Base-by-base conservation (phyloP, 2,113 vertebrate genomes). In the Chitala chitala region DNA sequence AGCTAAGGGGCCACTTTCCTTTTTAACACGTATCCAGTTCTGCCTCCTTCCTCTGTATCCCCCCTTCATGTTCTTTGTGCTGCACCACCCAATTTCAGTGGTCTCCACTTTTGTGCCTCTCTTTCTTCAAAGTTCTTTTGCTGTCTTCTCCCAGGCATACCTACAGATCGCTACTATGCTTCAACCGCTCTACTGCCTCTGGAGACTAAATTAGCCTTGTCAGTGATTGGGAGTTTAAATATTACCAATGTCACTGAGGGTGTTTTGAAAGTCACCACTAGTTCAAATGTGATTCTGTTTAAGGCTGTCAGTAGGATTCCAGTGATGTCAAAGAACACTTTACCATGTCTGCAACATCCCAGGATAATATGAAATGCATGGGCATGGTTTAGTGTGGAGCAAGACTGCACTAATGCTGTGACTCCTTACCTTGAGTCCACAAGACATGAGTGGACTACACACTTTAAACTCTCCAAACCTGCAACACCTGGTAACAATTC, bases 401-500 rank as follows among this genome's bases (percentile, higher is more conserved):
- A 26, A 17, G 40, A 72, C 40, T 20, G 15, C 26, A 12, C 50
- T 29, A 9, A 68, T 20, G 8, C 64, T 38, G 15, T 12, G 1
- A 46, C 4, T 66, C 46, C 40, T 22, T 40, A 26, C n/a, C 13
- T 13, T 12, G 36, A 20, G n/a, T n/a, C 33, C 40, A 29, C 53
- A 8, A 13, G 54, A 15, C 3, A 15, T 59, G 15, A 72, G 42
- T 38, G 36, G 53, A 13, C 10, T 42, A 13, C 5, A 29, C 42
- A 55, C 40, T 44, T 71, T 24, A 68, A 38, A 68, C 33, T 3
- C 20, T 55, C 33, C 20, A 5, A 55, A 40, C 33, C 7, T n/a
- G 72, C 72, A 48, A 69, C 83, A 88, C 86, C 83, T 88, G 88
- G 86, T 87, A 87, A 78, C 76, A 82, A 87, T 88, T 79, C 80